Evolutionary conservation across 2,797 vertebrate species (phyloP).

Genomic region (Centropyge bicolor): DNA sequence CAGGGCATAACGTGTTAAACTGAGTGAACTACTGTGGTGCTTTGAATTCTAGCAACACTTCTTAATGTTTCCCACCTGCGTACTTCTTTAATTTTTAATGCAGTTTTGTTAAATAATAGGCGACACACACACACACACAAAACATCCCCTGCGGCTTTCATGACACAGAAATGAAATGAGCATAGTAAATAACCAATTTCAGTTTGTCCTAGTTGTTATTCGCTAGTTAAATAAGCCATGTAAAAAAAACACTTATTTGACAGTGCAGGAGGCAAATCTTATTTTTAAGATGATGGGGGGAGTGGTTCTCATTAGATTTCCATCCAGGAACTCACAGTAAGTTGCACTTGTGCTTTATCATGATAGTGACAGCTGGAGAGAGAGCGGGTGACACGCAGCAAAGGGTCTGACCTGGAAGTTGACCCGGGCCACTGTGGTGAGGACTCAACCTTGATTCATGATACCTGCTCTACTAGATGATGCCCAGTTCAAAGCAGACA

Average conservation of each 20-base stretch:
- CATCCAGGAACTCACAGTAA: background rate
- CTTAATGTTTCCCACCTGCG: background rate
- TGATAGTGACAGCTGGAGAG: no score
- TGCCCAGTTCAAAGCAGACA: background rate
- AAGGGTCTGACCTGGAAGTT: no score
- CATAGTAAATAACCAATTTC: constrained; percentile 5
- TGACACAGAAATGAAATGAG: background rate
- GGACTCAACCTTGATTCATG: no score
- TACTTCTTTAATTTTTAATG: background rate
- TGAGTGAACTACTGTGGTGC: no score
- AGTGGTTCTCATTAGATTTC: background rate
- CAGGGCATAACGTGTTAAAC: background rate
- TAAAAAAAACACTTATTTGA: constrained; percentile 2
- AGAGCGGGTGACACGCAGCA: no score
- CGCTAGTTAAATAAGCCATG: background rate
- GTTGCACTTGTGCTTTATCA: background rate
- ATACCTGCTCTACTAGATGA: no score
- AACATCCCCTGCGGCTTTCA: background rate
- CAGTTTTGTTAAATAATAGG: background rate
- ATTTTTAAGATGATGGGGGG: background rate
- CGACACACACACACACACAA: background rate
- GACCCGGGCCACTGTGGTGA: no score
- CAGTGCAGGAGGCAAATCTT: background rate
- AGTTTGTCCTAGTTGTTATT: background rate
- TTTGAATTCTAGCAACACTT: background rate